Conservation (phyloP, 2,888 invertebrate species). For the Sarcophaga subvicina region DNA sequence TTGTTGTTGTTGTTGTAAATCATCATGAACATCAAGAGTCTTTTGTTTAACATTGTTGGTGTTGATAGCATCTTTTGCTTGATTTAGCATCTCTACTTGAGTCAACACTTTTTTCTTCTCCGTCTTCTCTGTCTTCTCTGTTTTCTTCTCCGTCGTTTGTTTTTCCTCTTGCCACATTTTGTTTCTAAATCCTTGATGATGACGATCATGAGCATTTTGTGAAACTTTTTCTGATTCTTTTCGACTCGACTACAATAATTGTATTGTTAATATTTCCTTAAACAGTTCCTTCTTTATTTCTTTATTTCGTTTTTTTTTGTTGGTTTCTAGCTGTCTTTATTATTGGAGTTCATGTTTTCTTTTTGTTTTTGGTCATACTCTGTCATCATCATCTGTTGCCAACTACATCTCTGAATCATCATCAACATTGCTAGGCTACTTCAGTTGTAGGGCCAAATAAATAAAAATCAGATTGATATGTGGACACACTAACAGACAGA, state of each 20-base stretch:
- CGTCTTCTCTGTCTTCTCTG: background rate
- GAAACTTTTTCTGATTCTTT: constrained; percentile 29
- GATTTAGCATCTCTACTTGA: constrained; percentile 71
- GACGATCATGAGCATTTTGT: constrained; percentile 39
- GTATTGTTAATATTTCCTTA: constrained; percentile 60
- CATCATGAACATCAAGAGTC: constrained; percentile 69
- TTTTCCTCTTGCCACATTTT: constrained; percentile 16
- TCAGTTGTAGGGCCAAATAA: constrained; percentile 39
- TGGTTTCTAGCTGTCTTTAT: no score
- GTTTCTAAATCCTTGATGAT: constrained; percentile 40
- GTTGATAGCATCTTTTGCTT: constrained; percentile 72
- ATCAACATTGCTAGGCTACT: constrained; percentile 36
- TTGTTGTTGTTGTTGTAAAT: constrained; percentile 66
- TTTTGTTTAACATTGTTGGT: constrained; percentile 70
- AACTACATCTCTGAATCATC: background rate
- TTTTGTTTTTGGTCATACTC: constrained; percentile 29
- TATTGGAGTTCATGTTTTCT: constrained; percentile 26
- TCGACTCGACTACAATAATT: constrained; percentile 25
- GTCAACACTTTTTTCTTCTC: constrained; percentile 66
- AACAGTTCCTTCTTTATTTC: background rate
- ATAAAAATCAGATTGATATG: constrained; percentile 27
- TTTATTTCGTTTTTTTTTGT: background rate
- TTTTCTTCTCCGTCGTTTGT: background rate
- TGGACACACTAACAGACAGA: constrained; percentile 1
- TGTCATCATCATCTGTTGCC: constrained; percentile 55